Percentiles rank a stretch among this genome's conserved stretches.
These are phyloP conservation scores for Palaemon carinicauda DNA, from an alignment of 1,140 invertebrate genomes.

Conservation along the genomic window DNA sequence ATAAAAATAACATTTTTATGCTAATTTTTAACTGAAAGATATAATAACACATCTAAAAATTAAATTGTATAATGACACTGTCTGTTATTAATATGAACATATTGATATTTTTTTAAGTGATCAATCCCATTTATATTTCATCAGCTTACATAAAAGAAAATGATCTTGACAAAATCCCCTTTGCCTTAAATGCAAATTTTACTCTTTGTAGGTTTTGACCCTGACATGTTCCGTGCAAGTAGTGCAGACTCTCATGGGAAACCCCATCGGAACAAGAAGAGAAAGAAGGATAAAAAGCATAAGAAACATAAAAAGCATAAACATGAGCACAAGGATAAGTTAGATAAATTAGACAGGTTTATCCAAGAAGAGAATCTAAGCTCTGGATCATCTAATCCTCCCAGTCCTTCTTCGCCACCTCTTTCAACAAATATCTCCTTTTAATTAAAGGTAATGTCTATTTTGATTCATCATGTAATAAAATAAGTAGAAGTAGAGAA, in stretches of 20 bases:
- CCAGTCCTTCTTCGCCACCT: constrained; percentile 20
- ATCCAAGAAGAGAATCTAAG: constrained; percentile 58
- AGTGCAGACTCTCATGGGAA: constrained; percentile 61
- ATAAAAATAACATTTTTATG: no score
- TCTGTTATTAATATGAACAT: no score
- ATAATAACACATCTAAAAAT: no score
- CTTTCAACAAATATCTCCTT: background rate
- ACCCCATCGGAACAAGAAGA: constrained; percentile 78
- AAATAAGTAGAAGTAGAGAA: no score
- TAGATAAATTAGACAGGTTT: constrained; percentile 54
- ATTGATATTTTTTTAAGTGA: no score
- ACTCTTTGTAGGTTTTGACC: constrained; percentile 70
- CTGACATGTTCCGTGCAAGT: constrained; percentile 38
- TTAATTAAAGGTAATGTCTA: background rate
- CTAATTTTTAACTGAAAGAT: no score
- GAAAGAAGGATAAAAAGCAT: constrained; percentile 73
- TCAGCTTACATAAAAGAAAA: no score
- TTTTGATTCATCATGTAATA: no score
- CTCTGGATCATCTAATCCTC: constrained; percentile 43
- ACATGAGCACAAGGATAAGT: constrained; percentile 61
- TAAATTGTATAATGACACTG: no score
- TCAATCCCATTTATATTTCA: no score
- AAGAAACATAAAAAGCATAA: constrained; percentile 68
- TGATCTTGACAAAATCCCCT: no score
- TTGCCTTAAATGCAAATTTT: background rate